Evolutionary conservation across 2,888 invertebrate species (phyloP), one percentile per base, ranked within the genome.

Genomic region (Synergus gifuensis): DNA sequence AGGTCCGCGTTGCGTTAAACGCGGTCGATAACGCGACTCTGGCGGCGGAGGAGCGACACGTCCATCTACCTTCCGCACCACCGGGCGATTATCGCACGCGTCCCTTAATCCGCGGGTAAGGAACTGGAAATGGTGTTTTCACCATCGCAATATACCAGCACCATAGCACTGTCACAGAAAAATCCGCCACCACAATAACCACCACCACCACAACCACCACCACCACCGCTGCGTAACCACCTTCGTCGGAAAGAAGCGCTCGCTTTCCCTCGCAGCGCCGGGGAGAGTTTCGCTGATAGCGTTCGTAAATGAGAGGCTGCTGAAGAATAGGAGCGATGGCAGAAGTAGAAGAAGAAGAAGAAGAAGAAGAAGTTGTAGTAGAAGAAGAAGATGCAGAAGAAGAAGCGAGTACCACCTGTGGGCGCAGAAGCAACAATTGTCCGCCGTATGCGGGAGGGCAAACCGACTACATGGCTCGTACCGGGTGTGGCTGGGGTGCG

Each of bases 371-470:
- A 67, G 60, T 40, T 28, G 73, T 54, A 44, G 77, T 54, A 69
- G 78, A 73, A 76, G 81, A 28, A 76, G 76, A 62, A 60, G 81
- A 82, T 73, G 82, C 79, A 76, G 83, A 84, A 84, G 84, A 84
- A 85, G 83, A 84, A 83, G 84, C 82, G 88, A 87, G 85, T 90
- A 90, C 92, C 92, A 92, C 92, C 92, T 92, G 92, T 91, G 91
- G 91, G 92, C 90, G 90, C 90, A 90, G 92, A 91, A 91, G 92
- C 92, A 92, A 92, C 92, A 92, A 92, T 92, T 92, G 92, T 92
- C 92, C 92, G 92, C 92, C 89, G 91, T 91, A 90, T 90, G 91
- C 91, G 91, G 90, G 91, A 90, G 90, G 90, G 91, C 88, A 90
- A 88, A 90, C 89, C 90, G 91, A 91, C 92, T 91, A 92, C 92